Evolutionary conservation across 2,797 vertebrate species (phyloP).

Genomic region (Falco berigora): DNA sequence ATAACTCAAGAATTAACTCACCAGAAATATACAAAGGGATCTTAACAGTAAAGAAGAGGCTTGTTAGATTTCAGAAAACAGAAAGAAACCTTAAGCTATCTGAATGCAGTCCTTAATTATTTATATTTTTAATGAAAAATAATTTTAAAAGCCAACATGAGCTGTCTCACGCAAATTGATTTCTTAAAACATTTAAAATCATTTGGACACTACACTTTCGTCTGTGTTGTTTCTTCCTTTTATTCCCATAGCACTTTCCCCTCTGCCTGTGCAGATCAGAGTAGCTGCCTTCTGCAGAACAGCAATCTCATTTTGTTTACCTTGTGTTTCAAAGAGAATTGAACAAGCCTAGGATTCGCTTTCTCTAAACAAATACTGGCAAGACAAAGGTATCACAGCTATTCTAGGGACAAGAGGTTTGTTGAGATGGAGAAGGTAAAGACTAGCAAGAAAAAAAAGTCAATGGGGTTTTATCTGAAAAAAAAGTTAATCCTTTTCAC

Average conservation of each 20-base stretch:
- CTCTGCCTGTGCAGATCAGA: conserved; percentile 5
- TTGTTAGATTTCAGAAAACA: background rate
- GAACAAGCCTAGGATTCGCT: conserved; percentile 26
- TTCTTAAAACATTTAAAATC: conserved; percentile 34
- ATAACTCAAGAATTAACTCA: background rate
- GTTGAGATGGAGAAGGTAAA: conserved; percentile 6
- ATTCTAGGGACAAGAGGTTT: conserved; percentile 31
- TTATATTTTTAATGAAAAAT: conserved; percentile 39
- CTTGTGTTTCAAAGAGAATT: conserved; percentile 54
- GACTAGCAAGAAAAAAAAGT: background rate
- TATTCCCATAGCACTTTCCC: background rate
- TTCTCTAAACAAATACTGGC: conserved; percentile 45
- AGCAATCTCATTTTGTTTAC: conserved; percentile 53
- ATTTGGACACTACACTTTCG: background rate
- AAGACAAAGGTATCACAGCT: conserved; percentile 44
- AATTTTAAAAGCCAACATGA: background rate
- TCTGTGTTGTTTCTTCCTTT: background rate
- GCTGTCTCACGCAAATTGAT: background rate
- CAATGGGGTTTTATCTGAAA: conserved; percentile 35
- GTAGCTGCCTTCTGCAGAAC: conserved; percentile 9
- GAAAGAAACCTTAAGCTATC: background rate
- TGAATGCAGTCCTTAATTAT: background rate
- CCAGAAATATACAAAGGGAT: background rate
- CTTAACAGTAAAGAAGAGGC: background rate
- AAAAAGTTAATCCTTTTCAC: conserved; percentile 43